phyloP scores from a whole-genome alignment of 2,797 vertebrate genomes.

The Leuciscus waleckii region DNA sequence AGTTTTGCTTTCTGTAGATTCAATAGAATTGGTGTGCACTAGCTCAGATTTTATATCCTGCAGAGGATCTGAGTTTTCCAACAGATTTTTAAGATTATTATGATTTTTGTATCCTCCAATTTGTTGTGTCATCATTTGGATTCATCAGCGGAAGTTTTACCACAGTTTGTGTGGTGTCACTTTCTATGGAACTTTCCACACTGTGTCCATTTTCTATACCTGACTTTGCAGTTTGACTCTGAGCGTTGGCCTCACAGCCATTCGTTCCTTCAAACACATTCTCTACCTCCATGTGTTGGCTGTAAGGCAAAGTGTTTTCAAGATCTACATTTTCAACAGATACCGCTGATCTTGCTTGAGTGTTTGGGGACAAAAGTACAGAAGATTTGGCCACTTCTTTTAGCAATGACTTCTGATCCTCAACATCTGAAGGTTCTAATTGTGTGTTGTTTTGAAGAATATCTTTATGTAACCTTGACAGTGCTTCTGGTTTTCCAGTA shows the following conservation, averaged over 20 bases:
- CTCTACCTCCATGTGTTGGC: slow-evolving; percentile 39
- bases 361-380: background rate
- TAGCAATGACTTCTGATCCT: background rate
- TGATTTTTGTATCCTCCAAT: slow-evolving; percentile 19
- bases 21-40: background rate
- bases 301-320: slow-evolving; percentile 22
- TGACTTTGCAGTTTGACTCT: background rate
- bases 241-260: slow-evolving; percentile 24
- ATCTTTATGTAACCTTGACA: background rate
- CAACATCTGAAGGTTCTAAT: background rate
- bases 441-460: background rate
- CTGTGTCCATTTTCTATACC: slow-evolving; percentile 18
- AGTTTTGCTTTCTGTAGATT: slow-evolving; percentile 1
- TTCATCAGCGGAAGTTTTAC: slow-evolving; percentile 17
- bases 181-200: slow-evolving; percentile 20
- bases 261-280: slow-evolving; percentile 29
- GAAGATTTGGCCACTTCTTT: background rate
- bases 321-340: background rate
- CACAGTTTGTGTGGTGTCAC: slow-evolving; percentile 1
- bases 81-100: background rate
- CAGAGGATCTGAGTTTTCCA: slow-evolving; percentile 30
- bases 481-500: background rate
- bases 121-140: slow-evolving; percentile 4
- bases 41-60: slow-evolving; percentile 19
- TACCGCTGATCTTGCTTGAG: background rate